phyloP scores from a whole-genome alignment of 2,113 vertebrate genomes.

The Salvelinus fontinalis region DNA sequence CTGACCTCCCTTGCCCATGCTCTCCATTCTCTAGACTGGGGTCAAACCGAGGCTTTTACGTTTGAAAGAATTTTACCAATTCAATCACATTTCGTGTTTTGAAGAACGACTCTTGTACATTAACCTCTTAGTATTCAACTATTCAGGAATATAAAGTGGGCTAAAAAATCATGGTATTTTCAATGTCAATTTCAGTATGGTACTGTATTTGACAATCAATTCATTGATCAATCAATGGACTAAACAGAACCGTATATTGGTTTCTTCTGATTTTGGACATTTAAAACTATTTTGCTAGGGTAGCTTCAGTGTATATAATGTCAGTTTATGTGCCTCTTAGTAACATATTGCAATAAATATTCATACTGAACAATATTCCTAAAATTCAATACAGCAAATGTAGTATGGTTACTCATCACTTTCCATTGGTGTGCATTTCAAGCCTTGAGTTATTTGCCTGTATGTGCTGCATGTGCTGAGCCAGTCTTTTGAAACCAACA shows the following conservation, averaged over 20 bases:
- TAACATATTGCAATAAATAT: not conserved
- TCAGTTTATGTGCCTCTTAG: not conserved
- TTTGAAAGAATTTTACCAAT: conserved; percentile 65
- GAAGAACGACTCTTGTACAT: conserved; percentile 69
- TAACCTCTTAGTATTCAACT: conserved; percentile 56
- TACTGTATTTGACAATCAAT: conserved; percentile 14
- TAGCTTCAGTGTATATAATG: not conserved
- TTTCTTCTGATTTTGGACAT: too few species aligned
- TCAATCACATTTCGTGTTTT: conserved; percentile 70
- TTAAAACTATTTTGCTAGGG: not conserved
- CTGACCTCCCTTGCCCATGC: conserved; percentile 71
- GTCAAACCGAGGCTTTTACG: conserved; percentile 73
- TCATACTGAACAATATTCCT: not conserved
- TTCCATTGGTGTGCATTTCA: conserved; percentile 30
- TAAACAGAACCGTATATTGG: too few species aligned
- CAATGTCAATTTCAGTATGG: conserved; percentile 3
- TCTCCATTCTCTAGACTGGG: conserved; percentile 78
- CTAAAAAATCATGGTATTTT: conserved; percentile 11
- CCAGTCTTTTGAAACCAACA: conserved; percentile 74
- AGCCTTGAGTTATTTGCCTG: conserved; percentile 24
- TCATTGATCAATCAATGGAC: not conserved
- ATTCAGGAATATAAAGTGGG: conserved; percentile 2
- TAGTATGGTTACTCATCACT: not conserved
- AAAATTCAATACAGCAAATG: not conserved
- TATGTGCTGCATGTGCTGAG: conserved; percentile 61